Evolutionary conservation across 2,888 invertebrate genomes (phyloP), one percentile per base, ranked within the genome.

Genomic region (Creontiades dilutus): DNA sequence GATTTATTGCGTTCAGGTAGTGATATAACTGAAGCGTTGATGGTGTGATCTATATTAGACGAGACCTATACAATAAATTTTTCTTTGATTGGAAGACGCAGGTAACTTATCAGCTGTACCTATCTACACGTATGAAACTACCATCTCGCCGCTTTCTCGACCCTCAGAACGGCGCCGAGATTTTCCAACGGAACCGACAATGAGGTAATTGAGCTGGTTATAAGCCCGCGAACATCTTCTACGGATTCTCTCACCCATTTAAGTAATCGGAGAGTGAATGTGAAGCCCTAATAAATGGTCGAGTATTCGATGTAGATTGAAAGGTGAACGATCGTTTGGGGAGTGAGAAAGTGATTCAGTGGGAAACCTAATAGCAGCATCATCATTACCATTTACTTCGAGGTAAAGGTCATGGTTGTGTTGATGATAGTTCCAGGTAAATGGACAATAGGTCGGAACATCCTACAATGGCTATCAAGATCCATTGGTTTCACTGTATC

Each of bases 241-340:
- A 68, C 23, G 27, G 68, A 23, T 68, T 68, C 68, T 61, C 61
- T 68, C 68, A 68, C 68, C 68, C 23, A 68, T 68, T 52, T 19
- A 23, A 19, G 68, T 52, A 52, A 68, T 68, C 68, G 68, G 68
- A 23, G 7, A 68, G 68, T 5, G 68, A 68, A 23, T 68, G 68
- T 68, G 68, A 68, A 68, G 19, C 0, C 68, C 23, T 68, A 13
- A 19, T 68, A 23, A 68, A 68, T 27, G 68, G 5, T 9, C 0
- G 23, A 23, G 27, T 19, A 68, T 68, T 68, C 68, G 23, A 5
- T 68, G 68, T 68, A 68, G 68, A 68, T 68, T 68, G 13, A 68
- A 68, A 68, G 68, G 68, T 68, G 68, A 68, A 68, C 19, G 68
- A 23, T 0, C 23, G 68, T 68, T 68, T 68, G 68, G 12, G 11